These are phyloP conservation scores for Sinotaia quadrata DNA, from an alignment of 2,888 invertebrate genomes.

Conservation along the genomic window DNA sequence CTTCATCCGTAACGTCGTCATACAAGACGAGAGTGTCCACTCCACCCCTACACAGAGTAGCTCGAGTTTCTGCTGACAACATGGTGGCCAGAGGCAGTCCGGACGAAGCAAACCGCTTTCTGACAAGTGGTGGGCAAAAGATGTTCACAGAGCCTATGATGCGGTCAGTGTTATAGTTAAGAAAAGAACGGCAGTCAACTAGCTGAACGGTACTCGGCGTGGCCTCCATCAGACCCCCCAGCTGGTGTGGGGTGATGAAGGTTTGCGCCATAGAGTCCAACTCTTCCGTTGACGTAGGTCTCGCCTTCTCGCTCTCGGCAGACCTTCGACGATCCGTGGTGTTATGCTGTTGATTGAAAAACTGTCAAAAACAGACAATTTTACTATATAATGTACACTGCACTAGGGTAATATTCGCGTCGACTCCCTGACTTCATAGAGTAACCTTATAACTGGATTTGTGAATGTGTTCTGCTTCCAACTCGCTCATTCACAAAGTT, in stretches of 20 bases:
- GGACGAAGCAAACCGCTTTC: conserved; percentile 50
- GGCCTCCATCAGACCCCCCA: conserved; percentile 40
- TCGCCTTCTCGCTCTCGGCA: too few species aligned
- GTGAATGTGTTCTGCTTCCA: conserved; percentile 26
- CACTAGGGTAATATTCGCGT: not conserved
- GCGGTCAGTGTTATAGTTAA: conserved; percentile 58
- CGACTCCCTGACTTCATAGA: not conserved
- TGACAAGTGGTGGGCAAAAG: conserved; percentile 65
- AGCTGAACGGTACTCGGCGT: conserved; percentile 35
- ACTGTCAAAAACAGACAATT: too few species aligned
- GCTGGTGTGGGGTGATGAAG: conserved; percentile 34
- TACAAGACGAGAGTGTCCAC: conserved; percentile 50
- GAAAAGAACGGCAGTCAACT: conserved; percentile 63
- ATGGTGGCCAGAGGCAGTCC: conserved; percentile 57
- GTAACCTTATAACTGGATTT: not conserved
- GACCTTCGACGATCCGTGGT: too few species aligned
- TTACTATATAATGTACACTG: not conserved
- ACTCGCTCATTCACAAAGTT: conserved; percentile 26
- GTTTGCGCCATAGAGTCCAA: conserved; percentile 8
- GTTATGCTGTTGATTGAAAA: too few species aligned
- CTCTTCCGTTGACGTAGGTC: too few species aligned
- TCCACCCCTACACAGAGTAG: conserved; percentile 47
- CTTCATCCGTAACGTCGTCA: conserved; percentile 42
- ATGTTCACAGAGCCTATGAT: conserved; percentile 58
- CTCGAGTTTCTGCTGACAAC: conserved; percentile 53